Percentiles rank a stretch among this genome's conserved stretches.
Evolutionary conservation across 2,797 vertebrate species (phyloP).

Genomic region (Morelia viridis): DNA sequence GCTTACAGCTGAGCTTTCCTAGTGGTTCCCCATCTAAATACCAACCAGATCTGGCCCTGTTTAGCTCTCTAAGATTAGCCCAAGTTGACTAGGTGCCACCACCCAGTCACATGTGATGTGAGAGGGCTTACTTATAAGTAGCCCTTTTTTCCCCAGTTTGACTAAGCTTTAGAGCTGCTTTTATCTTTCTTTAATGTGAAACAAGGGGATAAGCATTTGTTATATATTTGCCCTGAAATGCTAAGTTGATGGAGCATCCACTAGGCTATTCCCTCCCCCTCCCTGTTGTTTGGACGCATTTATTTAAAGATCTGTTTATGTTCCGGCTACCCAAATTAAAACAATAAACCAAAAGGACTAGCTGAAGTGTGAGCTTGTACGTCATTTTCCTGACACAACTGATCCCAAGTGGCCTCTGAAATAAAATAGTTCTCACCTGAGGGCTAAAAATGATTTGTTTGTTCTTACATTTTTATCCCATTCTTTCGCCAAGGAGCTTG

Average conservation of each 20-base stretch:
- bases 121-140: not conserved
- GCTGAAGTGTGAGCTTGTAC: not conserved
- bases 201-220: not conserved
- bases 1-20: not conserved
- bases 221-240: not conserved
- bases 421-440: not conserved
- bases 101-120: not conserved
- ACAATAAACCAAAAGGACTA: not conserved
- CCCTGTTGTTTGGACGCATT: not conserved
- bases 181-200: not conserved
- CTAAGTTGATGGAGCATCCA: not conserved
- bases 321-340: conserved; percentile 1
- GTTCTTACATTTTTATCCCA: not conserved
- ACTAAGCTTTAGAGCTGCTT: not conserved
- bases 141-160: not conserved
- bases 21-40: not conserved
- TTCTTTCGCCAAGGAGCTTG: not conserved
- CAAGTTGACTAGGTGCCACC: not conserved
- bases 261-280: not conserved
- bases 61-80: not conserved
- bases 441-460: not conserved
- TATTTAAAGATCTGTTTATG: not conserved
- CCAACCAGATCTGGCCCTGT: not conserved
- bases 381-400: not conserved
- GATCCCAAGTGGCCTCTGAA: not conserved